Evolutionary conservation across 2,888 invertebrate species (phyloP), one percentile per base, ranked within the genome.

Genomic region (Ormyrus thymus): DNA sequence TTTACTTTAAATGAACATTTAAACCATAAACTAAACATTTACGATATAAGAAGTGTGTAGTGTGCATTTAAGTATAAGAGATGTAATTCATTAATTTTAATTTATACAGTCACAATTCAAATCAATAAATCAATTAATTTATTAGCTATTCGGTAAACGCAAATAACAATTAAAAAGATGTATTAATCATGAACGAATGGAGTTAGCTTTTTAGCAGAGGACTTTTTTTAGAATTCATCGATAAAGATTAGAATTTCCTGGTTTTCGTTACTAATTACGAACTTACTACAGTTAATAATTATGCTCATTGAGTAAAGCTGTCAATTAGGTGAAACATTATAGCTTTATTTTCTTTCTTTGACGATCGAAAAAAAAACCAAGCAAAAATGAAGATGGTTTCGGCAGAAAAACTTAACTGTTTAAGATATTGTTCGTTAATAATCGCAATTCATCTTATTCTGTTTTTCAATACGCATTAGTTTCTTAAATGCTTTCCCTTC

Each of bases 401-500:
- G 46, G 51, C 46, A 61, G 61, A 13, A 51, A 68, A 53, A 29
- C 13, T n/a, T 29, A n/a, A 48, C 70, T 76, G 29, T 58, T 15
- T 53, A 59, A 64, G 65, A 15, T 58, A 58, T 58, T 83, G 81
- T 81, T 78, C 76, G 81, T 56, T 55, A 78, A 85, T 75, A 82
- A 77, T 82, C 73, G 76, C 80, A 78, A 68, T 80, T 51, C 65
- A 66, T 78, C 71, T 81, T 61, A 58, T 58, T 76, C 74, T 65
- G 70, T 81, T 81, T 55, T 78, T 78, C 76, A 68, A 71, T 71
- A 79, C 76, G 79, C 79, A 76, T 82, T 76, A 84, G 83, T 85
- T 81, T 86, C 86, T 84, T 85, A 85, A 85, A 85, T 87, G 84
- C 84, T 86, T 88, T 87, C 87, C 76, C 70, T 62, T 11, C 75